Evolutionary conservation across 2,888 invertebrate species (phyloP), one percentile per base, ranked within the genome.

Genomic region (Steromphala cineraria): DNA sequence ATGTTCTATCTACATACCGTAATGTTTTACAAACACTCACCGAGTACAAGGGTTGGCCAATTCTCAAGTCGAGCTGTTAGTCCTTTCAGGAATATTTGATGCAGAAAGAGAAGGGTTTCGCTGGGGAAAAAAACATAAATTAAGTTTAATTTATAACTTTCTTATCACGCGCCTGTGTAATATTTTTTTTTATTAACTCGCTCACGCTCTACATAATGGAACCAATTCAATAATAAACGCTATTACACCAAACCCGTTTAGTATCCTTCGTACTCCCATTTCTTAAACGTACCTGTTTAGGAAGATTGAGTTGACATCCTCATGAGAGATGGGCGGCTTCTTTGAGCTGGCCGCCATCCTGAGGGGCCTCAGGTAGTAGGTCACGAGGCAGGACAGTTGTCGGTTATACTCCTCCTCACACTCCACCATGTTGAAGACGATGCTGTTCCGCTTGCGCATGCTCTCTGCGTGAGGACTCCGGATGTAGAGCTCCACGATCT

Each of bases 281-380:
- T 36, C 2, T 36, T 7, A 21, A 21, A 36, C 79, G 78, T 74
- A 94, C 94, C 94, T 97, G 94, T 98, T 98, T 85, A 98, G 94
- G 94, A 98, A 98, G 89, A 98, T 98, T 80, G 97, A 98, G 94
- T 97, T 98, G 82, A 98, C 97, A 90, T 98, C 98, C 91, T 98
- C 98, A 93, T 98, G 98, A 0, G 96, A 96, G 92, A 98, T 97
- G 0, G 97, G 97, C 1, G 98, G 98, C 91, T 97, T 97, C 93
- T 97, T 97, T 13, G 97, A 97, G 90, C 97, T 97, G 31, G 98
- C 98, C 0, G 98, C 97, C 98, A 98, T 98, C 94, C 97, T 96
- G 93, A 98, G 97, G 10, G 93, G 93, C 52, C 98, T 95, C 24
- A 98, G 94, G 93, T 97, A 98, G 91, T 97, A 97, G 15, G 97